Evolutionary conservation across 2,888 invertebrate genomes (phyloP).

Genomic region (Drosophila falleni): DNA sequence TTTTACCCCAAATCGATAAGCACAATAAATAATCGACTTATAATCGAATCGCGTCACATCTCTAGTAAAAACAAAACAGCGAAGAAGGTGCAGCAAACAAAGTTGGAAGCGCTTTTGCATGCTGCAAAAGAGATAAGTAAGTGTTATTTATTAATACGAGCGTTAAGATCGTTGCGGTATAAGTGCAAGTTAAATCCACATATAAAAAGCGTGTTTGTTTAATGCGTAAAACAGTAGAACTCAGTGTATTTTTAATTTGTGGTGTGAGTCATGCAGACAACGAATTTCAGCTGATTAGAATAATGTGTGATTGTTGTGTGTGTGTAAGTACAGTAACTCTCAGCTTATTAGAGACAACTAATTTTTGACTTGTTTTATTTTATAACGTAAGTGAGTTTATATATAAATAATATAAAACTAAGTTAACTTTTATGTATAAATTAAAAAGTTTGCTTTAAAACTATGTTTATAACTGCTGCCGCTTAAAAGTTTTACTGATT

Average conservation of each 20-base stretch:
- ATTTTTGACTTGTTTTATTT: neutral
- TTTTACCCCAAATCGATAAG: too few relatives aligned
- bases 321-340: conserved; percentile 3
- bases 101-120: conserved; percentile 23
- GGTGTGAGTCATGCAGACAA: conserved; percentile 40
- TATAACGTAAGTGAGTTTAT: neutral
- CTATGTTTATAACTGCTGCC: neutral
- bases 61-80: conserved; percentile 24
- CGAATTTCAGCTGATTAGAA: conserved; percentile 47
- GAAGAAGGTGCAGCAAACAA: conserved; percentile 34
- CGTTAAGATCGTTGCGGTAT: neutral
- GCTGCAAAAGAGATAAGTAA: conserved; percentile 38
- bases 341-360: neutral
- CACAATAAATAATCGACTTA: too few relatives aligned
- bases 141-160: conserved; percentile 24
- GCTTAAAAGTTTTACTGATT: neutral
- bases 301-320: conserved; percentile 1
- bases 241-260: neutral
- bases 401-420: too few relatives aligned
- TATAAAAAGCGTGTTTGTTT: neutral
- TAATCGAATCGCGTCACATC: too few relatives aligned
- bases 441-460: neutral
- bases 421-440: neutral
- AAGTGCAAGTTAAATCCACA: neutral
- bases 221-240: neutral